phyloP scores from a whole-genome alignment of 92 coral and sea anemone species.

The Zoanthus sociatus region DNA sequence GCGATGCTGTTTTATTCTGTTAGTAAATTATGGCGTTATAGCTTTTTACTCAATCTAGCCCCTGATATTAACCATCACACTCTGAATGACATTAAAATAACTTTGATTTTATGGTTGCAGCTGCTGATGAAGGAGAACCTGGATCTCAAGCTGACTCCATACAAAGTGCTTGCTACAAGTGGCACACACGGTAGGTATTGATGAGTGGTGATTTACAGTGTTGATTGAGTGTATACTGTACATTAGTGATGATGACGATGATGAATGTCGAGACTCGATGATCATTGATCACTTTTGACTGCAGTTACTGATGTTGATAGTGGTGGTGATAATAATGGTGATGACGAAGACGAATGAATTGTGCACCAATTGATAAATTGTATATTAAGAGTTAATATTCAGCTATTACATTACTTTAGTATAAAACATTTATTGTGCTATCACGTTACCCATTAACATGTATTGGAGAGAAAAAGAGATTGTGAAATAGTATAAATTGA shows the following conservation, averaged over 20 bases:
- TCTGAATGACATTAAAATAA: background rate
- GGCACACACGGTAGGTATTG: constrained; percentile 82
- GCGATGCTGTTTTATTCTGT: too few relatives aligned
- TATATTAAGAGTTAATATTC: too few relatives aligned
- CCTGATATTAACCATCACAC: too few relatives aligned
- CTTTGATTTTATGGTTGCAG: constrained; percentile 44
- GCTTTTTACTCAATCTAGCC: too few relatives aligned
- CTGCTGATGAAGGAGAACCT: constrained; percentile 97
- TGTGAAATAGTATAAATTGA: too few relatives aligned
- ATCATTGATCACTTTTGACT: background rate
- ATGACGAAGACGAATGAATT: background rate
- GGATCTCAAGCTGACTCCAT: constrained; percentile 95
- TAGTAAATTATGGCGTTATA: too few relatives aligned
- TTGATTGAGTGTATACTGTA: background rate
- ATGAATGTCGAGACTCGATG: background rate
- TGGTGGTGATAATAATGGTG: background rate
- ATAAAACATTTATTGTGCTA: too few relatives aligned
- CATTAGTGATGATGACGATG: background rate
- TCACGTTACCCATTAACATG: too few relatives aligned
- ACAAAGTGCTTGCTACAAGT: constrained; percentile 96
- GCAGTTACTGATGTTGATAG: background rate
- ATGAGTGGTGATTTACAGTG: background rate
- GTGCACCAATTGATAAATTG: too few relatives aligned
- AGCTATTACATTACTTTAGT: too few relatives aligned
- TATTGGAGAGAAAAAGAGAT: too few relatives aligned